Percentiles rank a stretch among this genome's conserved stretches.
Evolutionary conservation across 2,113 vertebrate species (phyloP).

Genomic region (Nannobrachium achirus): DNA sequence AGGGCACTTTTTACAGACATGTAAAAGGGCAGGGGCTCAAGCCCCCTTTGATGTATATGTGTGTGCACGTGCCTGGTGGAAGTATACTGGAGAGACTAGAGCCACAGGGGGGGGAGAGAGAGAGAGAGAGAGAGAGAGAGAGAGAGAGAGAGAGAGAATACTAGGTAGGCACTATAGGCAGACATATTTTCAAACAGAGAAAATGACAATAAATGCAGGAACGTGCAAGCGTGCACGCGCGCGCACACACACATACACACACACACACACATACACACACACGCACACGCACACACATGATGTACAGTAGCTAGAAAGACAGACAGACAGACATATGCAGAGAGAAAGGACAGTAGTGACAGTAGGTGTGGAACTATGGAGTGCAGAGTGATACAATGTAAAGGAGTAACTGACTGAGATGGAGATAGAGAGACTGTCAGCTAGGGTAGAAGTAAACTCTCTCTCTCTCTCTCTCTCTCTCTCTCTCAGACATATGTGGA

Average conservation of each 20-base stretch:
- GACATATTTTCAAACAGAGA: no score
- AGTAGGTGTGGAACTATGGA: neutral
- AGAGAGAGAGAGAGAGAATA: neutral
- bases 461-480: neutral
- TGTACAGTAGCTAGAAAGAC: no score
- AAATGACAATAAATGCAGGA: no score
- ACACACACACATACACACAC: neutral
- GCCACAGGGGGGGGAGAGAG: neutral
- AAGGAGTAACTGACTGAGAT: neutral
- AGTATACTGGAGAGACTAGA: no score
- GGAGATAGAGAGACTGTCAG: constrained; percentile 3
- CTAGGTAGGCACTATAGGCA: no score
- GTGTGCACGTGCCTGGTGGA: no score
- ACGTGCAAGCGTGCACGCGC: no score
- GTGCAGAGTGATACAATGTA: neutral
- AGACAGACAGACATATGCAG: neutral
- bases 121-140: constrained; percentile 17
- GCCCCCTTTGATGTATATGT: no score
- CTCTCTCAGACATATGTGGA: constrained; percentile 11
- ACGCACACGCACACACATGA: neutral
- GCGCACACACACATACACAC: no score
- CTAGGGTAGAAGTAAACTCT: neutral
- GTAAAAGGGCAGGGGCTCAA: no score
- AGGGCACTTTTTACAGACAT: no score
- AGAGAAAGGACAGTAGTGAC: neutral